Evolutionary conservation across 92 coral and sea anemone species (phyloP).

Genomic region (Micromussa lordhowensis): DNA sequence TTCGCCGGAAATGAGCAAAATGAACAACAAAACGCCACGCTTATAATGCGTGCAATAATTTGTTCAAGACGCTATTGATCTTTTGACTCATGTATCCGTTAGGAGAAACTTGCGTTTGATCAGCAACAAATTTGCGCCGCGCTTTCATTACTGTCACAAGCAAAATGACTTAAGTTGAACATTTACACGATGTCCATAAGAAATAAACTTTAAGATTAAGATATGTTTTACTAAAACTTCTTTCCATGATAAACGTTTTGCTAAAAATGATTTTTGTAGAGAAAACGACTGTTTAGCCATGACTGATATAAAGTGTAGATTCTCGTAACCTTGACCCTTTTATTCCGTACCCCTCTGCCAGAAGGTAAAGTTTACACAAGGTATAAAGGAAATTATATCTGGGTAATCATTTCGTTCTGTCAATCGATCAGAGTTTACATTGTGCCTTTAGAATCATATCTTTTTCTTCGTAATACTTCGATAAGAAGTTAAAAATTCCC

Average conservation of each 20-base stretch:
- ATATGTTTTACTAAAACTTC: not conserved
- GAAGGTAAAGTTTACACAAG: not conserved
- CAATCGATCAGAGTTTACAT: not conserved
- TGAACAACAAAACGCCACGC: not conserved
- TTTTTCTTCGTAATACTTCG: not conserved
- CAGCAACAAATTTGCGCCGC: not conserved
- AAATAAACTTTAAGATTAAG: not conserved
- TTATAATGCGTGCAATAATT: not conserved
- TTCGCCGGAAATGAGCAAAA: not conserved
- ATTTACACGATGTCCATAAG: not conserved
- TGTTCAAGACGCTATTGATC: conserved; percentile 2
- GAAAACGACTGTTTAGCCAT: not conserved
- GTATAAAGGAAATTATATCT: not conserved
- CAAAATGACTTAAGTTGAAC: not conserved
- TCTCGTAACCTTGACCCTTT: not conserved
- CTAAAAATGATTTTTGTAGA: not conserved
- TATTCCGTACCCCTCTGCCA: not conserved
- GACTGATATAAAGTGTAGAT: not conserved
- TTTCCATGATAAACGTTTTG: not conserved
- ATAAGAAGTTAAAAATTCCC: not conserved
- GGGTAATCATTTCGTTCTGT: not conserved
- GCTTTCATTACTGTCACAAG: no score
- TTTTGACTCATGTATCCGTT: conserved; percentile 12
- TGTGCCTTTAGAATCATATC: not conserved
- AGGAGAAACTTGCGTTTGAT: conserved; percentile 28